Percentiles rank a stretch among this genome's conserved stretches.
These are phyloP conservation scores for Pseudocheirus occidentalis DNA, from an alignment of 2,797 vertebrate genomes.

Conservation along the genomic window DNA sequence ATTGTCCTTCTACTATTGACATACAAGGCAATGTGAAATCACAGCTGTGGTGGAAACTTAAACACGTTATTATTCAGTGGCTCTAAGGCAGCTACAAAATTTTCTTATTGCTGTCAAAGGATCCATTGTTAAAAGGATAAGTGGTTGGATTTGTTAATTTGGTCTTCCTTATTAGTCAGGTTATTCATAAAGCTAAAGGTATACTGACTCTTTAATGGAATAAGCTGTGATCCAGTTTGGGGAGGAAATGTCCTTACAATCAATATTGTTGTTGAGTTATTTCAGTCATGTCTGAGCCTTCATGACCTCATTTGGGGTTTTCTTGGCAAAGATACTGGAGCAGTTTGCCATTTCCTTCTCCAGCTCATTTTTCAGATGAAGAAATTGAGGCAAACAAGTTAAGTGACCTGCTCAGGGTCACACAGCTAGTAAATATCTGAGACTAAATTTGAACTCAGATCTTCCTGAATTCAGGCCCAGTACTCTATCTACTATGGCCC, in stretches of 20 bases:
- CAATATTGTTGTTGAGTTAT: neutral
- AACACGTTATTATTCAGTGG: neutral
- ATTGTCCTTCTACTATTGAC: neutral
- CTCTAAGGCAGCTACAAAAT: neutral
- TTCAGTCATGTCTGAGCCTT: neutral
- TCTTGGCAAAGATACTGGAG: neutral
- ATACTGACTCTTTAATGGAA: neutral
- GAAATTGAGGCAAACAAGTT: neutral
- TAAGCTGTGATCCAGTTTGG: neutral
- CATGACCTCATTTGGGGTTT: neutral
- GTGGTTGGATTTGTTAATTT: conserved; percentile 4
- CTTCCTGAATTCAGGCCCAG: neutral
- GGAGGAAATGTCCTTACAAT: neutral
- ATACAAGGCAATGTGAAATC: neutral
- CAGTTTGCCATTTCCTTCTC: neutral
- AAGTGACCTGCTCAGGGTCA: neutral
- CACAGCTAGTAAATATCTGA: neutral
- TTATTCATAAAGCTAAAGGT: neutral
- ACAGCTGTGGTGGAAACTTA: conserved; percentile 24
- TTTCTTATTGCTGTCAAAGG: neutral
- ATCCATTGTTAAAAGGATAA: conserved; percentile 26
- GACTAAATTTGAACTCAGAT: neutral
- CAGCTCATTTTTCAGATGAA: neutral
- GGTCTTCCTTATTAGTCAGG: neutral
- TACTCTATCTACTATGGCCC: neutral